phyloP scores from a whole-genome alignment of 2,113 vertebrate species.

The Nycticorax nycticorax region DNA sequence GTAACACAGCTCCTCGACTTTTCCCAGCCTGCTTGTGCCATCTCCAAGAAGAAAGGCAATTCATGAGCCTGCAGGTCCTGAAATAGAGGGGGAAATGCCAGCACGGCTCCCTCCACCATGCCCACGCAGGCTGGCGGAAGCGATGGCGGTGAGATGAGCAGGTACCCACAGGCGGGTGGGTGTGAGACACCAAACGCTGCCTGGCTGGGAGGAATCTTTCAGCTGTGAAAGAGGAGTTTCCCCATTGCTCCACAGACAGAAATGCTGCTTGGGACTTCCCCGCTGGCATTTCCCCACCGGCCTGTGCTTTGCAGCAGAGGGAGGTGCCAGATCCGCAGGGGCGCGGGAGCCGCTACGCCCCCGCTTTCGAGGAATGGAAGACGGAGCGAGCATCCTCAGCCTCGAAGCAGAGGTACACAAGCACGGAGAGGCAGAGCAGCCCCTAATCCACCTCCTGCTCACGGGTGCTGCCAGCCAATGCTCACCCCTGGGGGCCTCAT shows the following conservation, averaged over 20 bases:
- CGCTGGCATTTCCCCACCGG: background rate
- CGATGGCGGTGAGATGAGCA: background rate
- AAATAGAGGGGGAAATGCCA: background rate
- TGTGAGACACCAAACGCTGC: background rate
- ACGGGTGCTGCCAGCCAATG: background rate
- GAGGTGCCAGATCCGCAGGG: background rate
- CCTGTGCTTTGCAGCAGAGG: background rate
- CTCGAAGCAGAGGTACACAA: rapidly evolving
- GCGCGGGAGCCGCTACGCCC: rapidly evolving
- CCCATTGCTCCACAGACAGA: background rate
- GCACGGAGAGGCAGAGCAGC: background rate
- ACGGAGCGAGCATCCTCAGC: rapidly evolving
- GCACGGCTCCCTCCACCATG: background rate
- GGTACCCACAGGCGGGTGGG: background rate
- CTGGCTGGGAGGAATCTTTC: background rate
- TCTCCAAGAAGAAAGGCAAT: background rate
- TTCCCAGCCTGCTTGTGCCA: background rate
- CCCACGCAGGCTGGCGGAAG: background rate
- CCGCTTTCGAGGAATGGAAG: background rate
- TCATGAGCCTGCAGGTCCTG: background rate
- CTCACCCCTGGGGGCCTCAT: background rate
- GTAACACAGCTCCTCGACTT: background rate
- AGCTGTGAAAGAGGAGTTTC: background rate
- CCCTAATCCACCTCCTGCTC: background rate
- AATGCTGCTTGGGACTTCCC: background rate